phyloP scores from a whole-genome alignment of 2,888 invertebrate species.

The Pilophorus perplexus region DNA sequence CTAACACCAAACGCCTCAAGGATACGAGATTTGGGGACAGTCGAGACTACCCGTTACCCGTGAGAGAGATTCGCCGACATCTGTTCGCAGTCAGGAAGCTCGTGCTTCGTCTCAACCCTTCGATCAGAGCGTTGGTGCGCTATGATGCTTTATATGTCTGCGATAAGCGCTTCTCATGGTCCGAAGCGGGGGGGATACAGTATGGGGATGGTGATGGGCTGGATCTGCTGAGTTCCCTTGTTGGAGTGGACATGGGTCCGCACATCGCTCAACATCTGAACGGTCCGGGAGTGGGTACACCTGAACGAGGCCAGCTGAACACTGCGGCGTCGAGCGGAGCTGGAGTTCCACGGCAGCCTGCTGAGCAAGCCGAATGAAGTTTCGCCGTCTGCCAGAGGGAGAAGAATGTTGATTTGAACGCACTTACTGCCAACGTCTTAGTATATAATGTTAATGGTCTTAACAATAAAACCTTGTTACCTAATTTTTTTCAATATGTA shows the following conservation, averaged over 20 bases:
- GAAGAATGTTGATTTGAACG: not conserved
- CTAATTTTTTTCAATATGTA: constrained; percentile 8
- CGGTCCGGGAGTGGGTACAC: not conserved
- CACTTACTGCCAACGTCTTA: not conserved
- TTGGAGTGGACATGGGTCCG: not conserved
- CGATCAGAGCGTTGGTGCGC: not conserved
- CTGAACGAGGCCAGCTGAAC: not conserved
- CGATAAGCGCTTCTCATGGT: not conserved
- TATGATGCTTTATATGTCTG: not conserved
- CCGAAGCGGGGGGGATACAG: not conserved
- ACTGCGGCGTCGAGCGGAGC: not conserved
- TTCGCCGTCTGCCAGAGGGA: not conserved
- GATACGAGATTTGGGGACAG: not conserved
- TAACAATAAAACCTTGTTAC: not conserved
- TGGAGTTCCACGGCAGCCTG: not conserved
- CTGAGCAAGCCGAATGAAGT: not conserved
- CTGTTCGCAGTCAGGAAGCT: not conserved
- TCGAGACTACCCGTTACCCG: not conserved
- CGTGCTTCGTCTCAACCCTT: not conserved
- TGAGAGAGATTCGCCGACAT: not conserved
- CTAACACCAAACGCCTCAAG: not conserved
- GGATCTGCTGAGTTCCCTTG: not conserved
- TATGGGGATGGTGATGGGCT: not conserved
- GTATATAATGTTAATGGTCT: not conserved
- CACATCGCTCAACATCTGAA: not conserved